Base-by-base conservation (phyloP, 2,888 invertebrate species). In the Drosophila basisetae region DNA sequence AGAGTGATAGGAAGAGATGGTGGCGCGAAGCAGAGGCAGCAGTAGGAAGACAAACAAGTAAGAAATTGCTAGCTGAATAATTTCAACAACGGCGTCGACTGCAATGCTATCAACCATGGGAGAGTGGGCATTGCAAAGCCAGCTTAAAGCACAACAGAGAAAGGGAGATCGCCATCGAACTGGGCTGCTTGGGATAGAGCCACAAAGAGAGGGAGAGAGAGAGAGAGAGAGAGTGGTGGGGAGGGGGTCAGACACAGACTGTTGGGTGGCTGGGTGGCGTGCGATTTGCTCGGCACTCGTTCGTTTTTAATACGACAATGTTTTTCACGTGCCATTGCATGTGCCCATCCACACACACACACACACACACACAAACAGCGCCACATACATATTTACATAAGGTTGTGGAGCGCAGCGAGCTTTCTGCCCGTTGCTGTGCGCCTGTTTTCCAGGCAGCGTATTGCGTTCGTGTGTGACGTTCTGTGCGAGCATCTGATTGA, bases 381-480 rank as follows among this genome's bases (percentile, higher is more conserved):
- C 13, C n/a, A 39, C 28, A 16, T 22, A 58, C 30, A 41, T 41
- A 58, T 43, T 31, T 31, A 31, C 22, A 53, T n/a, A 22, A 37
- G 54, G 71, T 47, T 39, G 53, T 56, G n/a, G 53, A 64, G 54
- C 64, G 41, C 33, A 54, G 47, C 28, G 22, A 47, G 47, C 47
- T 41, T 56, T 16, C 33, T 60, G 28, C 61, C 18, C 11, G 6
- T 39, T 80, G 71, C 89, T 91, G 92, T 33, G 72, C 90, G 92
- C 91, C 92, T 92, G 85, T 66, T 92, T 82, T 56, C 56, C 71
- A 82, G 81, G 90, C 92, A 90, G 91, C 92, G 92, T 82, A 71
- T 89, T 91, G 88, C 83, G 91, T 92, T 92, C 89, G 91, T 92
- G 92, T 92, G 92, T 91, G 92, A 92, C 92, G 92, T 91, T 90